Base-by-base conservation (phyloP, 2,797 vertebrate species). In the Acanthiza pusilla region DNA sequence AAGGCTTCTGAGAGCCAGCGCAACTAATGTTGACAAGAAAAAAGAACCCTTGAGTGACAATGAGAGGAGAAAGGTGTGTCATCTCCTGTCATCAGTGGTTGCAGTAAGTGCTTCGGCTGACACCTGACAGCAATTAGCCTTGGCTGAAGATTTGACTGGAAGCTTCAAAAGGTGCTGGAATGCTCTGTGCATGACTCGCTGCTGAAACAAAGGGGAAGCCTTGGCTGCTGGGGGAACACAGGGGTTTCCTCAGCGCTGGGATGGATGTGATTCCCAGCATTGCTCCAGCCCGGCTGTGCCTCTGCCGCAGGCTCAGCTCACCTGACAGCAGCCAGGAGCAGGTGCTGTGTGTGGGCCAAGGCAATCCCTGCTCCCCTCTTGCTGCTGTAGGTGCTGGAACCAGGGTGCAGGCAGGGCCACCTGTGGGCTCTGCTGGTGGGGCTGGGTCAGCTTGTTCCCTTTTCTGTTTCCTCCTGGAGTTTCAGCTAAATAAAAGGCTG, bases 101-200 rank as follows among this genome's bases (percentile, higher is more conserved):
- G 73, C 76, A 73, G 36, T 13, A 54, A 61, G 65, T 40, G 61
- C 79, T 84, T 76, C 43, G 4, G 48, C 53, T 97, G 95, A 95
- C 89, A 93, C 45, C 53, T 88, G 92, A 79, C 95, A 96, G 96
- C 94, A 96, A 96, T 97, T 97, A 96, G 91, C 89, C 63, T 70
- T 43, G 85, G 89, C 74, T 95, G 74, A 85, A 79, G 77, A 11
- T 77, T 92, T 70, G 8, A 85, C 85, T 95, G 57, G 71, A 74
- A 86, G 86, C 94, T 95, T 95, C 90, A 94, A 96, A 96, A 96
- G 84, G 53, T 54, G 20, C 29, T 77, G 77, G 32, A 76, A 89
- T 55, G 27, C 43, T 78, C 47, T 2, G 1, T 29, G 21, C 0
- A 0, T 0, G 18, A 23, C 8, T 65, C 4, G 7, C 5, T 77